phyloP scores from a whole-genome alignment of 2,888 invertebrate species.

The Hirtodrosophila confusa region DNA sequence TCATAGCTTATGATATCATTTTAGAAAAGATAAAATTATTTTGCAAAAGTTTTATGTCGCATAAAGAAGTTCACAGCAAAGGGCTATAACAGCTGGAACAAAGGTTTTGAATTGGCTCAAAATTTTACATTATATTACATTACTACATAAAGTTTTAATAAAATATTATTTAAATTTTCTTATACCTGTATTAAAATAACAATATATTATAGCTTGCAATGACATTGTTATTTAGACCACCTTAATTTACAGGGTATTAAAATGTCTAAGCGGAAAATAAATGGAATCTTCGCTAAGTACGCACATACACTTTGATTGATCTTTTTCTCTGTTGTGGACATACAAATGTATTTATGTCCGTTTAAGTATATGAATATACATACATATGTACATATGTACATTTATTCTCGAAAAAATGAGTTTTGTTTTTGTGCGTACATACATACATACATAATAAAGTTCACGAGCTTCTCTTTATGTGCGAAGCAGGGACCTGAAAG shows the following conservation, averaged over 20 bases:
- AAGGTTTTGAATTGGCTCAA: too few relatives aligned
- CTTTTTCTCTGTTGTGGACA: constrained; percentile 23
- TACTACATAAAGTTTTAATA: too few relatives aligned
- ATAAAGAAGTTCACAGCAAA: too few relatives aligned
- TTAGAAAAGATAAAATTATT: neutral
- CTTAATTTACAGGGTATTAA: constrained; percentile 21
- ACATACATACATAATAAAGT: constrained; percentile 4
- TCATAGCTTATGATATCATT: too few relatives aligned
- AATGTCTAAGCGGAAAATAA: constrained; percentile 24
- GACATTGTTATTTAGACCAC: neutral
- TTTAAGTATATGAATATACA: neutral
- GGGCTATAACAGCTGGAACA: too few relatives aligned
- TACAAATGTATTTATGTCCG: constrained; percentile 15
- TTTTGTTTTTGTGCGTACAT: neutral
- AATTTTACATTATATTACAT: too few relatives aligned
- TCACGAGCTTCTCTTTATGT: constrained; percentile 12
- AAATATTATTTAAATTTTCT: too few relatives aligned
- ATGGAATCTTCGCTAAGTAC: constrained; percentile 6
- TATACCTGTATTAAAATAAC: too few relatives aligned
- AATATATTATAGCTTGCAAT: too few relatives aligned
- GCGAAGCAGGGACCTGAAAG: neutral
- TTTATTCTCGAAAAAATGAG: neutral
- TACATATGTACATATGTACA: neutral
- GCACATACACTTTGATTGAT: constrained; percentile 12
- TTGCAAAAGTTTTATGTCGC: neutral